These are phyloP conservation scores for Cryptotermes secundus DNA, from an alignment of 1,140 invertebrate species.

Conservation along the genomic window DNA sequence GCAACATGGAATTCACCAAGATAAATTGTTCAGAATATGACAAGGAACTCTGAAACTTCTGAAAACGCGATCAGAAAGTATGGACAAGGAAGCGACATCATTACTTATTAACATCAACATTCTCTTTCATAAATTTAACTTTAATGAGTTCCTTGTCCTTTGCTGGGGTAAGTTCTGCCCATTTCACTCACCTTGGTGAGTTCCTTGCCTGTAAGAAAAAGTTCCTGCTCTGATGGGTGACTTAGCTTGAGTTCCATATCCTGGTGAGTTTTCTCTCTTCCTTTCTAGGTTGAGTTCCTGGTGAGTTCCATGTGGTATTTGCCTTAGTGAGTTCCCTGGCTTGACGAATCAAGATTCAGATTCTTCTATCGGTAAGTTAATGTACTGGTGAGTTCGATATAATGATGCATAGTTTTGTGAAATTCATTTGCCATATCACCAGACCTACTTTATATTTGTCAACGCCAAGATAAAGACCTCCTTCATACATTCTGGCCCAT, in stretches of 20 bases:
- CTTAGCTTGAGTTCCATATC: background rate
- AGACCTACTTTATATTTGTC: no score
- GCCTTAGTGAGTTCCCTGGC: conserved; percentile 1
- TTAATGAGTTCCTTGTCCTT: background rate
- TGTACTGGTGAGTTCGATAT: background rate
- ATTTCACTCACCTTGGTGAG: conserved; percentile 3
- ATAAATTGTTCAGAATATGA: background rate
- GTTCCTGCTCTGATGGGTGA: background rate
- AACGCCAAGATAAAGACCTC: no score
- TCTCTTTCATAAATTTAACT: no score
- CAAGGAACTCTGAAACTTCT: background rate
- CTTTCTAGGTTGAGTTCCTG: conserved; percentile 3
- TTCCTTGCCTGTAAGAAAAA: conserved; percentile 8
- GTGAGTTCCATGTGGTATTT: conserved; percentile 10
- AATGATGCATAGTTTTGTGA: no score
- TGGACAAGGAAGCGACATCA: background rate
- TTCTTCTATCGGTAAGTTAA: background rate
- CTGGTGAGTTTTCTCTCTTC: conserved; percentile 18
- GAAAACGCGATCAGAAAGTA: background rate
- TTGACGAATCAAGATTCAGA: background rate
- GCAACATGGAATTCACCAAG: conserved; percentile 15
- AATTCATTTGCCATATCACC: no score
- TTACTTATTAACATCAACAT: background rate
- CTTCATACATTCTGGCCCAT: no score
- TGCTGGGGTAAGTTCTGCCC: background rate